Base-by-base conservation (phyloP, 2,888 invertebrate species). In the Erynnis tages region DNA sequence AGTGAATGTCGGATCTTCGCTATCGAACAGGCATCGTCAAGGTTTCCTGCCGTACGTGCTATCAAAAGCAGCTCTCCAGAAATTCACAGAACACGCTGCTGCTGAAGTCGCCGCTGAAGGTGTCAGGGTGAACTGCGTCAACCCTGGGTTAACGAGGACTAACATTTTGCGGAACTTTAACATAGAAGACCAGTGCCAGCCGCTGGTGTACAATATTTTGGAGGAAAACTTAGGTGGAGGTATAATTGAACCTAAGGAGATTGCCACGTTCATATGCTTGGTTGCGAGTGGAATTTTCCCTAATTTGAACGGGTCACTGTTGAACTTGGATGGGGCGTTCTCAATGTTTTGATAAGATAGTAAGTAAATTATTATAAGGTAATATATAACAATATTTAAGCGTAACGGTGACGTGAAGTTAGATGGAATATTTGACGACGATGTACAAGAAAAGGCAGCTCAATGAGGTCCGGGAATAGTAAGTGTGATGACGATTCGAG, bases 281-380 rank as follows among this genome's bases (percentile, higher is more conserved):
- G 64, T 73, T 2, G 77, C 76, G 0, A 77, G 79, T 56, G 69
- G 71, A 21, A 53, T 69, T 14, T 76, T 77, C n/a, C 74, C 73
- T 0, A 70, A 62, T 64, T 60, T 79, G 21, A 79, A 69, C 46
- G 78, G 78, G 4, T 69, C 79, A 0, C 73, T 69, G 29, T 56
- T 79, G 0, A 53, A 71, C 2, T 53, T 79, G 25, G 79, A 79
- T 44, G 74, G 73, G 1, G 73, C 66, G 3, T 16, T 44, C 1
- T 44, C 48, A 10, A 11, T 34, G 25, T 30, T 23, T 49, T 54
- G 48, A 14, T 7, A 17, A 17, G 4, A n/a, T 3, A 34, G 17
- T 21, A 21, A 21, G 21, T n/a, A n/a, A n/a, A n/a, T n/a, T n/a
- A n/a, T n/a, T n/a, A n/a, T n/a, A n/a, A n/a, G n/a, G n/a, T n/a